Evolutionary conservation across 2,888 invertebrate species (phyloP), one percentile per base, ranked within the genome.

Genomic region (Xestobium rufovillosum): DNA sequence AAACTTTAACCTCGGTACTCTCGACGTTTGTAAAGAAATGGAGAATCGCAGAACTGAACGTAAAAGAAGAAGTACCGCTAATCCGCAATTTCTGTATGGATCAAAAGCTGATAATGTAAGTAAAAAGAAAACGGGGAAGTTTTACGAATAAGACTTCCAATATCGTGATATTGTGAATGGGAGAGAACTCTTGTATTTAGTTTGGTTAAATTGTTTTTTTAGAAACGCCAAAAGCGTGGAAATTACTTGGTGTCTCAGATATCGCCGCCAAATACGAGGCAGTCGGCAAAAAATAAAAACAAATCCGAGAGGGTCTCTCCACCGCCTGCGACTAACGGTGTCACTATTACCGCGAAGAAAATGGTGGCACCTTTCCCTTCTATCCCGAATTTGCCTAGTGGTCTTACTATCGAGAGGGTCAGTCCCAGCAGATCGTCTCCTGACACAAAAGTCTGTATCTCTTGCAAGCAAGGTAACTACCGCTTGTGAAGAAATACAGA

Each of bases 21-120:
- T 65, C 19, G 65, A 64, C 23, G 61, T 62, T 10, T 67, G 59
- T 43, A 60, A 62, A 25, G 72, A 72, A 50, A 60, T 72, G 52
- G 71, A 71, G 48, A 71, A 69, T 41, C 67, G 65, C 43, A 59
- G 70, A 34, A 67, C 67, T 6, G 72, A 73, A 50, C 58, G 73
- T 23, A 73, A 72, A 48, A 57, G 72, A 16, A 59, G 72, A 25
- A 72, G 72, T 40, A 73, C 72, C 4, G 71, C 72, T 2, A 72
- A 71, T 55, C 70, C 71, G 1, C 71, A 73, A 43, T 73, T 72
- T 50, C 59, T 73, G 12, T 73, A 73, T 55, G 68, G 69, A 14
- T 14, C 8, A 29, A n/a, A 29, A 10, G n/a, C 16, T 31, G 8
- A 3, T 15, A 14, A 29, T 15, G 6, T 9, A 10, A 23, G 13